A percentile compares a stretch with the other conserved stretches of the same genome.
These are phyloP conservation scores for Hippocampus comes DNA, from an alignment of 2,113 vertebrate genomes.

Conservation along the genomic window DNA sequence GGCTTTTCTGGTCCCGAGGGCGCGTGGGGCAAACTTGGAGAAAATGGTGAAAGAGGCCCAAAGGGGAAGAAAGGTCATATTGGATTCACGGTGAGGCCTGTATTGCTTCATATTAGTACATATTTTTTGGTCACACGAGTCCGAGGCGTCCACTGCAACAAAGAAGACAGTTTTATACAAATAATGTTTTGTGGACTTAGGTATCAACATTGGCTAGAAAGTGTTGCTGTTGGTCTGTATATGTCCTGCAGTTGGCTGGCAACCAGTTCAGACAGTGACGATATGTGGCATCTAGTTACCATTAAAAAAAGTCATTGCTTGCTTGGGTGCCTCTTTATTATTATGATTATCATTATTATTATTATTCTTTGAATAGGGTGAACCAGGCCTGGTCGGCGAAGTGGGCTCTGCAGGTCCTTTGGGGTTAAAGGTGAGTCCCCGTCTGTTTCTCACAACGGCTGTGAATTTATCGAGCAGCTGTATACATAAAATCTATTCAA, in stretches of 20 bases:
- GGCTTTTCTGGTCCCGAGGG: conserved; percentile 76
- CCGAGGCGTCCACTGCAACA: not conserved
- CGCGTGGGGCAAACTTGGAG: conserved; percentile 67
- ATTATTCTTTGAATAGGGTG: conserved; percentile 69
- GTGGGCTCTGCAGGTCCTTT: conserved; percentile 68
- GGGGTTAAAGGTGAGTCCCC: conserved; percentile 70
- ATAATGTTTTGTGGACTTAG: not conserved
- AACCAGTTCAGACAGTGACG: too few relatives aligned
- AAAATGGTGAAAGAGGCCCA: conserved; percentile 67
- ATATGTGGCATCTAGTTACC: too few relatives aligned
- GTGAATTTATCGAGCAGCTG: not conserved
- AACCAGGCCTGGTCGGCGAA: conserved; percentile 72
- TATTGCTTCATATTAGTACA: not conserved
- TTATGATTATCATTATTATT: not conserved
- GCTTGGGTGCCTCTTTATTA: not conserved
- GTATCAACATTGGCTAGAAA: too few relatives aligned
- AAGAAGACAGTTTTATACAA: not conserved
- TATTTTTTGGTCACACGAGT: not conserved
- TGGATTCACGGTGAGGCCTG: conserved; percentile 72
- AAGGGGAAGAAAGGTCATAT: conserved; percentile 79
- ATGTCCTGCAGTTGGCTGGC: too few relatives aligned
- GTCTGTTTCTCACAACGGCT: not conserved
- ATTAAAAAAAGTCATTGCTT: not conserved
- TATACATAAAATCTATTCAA: conserved; percentile 6
- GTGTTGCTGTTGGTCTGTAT: too few relatives aligned